Percentiles rank a stretch among this genome's conserved stretches.
Evolutionary conservation across 2,113 vertebrate species (phyloP).

Genomic region (Mionectes macconnelli): DNA sequence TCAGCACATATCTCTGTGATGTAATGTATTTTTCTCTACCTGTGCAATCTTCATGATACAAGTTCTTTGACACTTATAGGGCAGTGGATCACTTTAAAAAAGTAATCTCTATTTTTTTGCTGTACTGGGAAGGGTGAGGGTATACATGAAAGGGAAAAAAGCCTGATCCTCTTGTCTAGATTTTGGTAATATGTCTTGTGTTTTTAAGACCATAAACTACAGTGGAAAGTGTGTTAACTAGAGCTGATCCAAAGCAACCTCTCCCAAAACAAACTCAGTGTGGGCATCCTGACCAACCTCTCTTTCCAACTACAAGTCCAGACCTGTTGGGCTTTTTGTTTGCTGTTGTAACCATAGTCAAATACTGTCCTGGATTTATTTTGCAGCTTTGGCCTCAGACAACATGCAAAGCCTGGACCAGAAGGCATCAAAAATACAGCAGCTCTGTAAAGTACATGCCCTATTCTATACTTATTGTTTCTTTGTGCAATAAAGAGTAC

Average conservation of each 20-base stretch:
- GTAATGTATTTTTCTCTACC: not conserved
- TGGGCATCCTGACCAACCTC: not conserved
- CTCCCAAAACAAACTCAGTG: not conserved
- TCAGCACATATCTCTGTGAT: not conserved
- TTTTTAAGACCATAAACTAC: not conserved
- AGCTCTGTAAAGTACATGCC: not conserved
- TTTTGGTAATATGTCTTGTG: not conserved
- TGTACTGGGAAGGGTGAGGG: not conserved
- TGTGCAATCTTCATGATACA: not conserved
- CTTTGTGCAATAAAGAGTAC: not conserved
- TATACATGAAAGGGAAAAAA: not conserved
- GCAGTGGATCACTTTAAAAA: not conserved
- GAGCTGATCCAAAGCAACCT: not conserved
- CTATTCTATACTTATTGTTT: not conserved
- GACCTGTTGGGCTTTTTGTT: not conserved
- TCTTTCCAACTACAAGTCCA: not conserved
- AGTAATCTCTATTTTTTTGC: not conserved
- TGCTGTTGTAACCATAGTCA: not conserved
- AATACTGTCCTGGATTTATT: not conserved
- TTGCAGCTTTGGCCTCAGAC: not conserved
- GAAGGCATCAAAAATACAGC: not conserved
- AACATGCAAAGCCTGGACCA: not conserved
- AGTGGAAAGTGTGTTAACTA: not conserved
- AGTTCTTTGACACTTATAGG: not conserved
- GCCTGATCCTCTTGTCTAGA: not conserved